Base-by-base conservation (phyloP, 2,113 vertebrate genomes). In the Danionella cerebrum region DNA sequence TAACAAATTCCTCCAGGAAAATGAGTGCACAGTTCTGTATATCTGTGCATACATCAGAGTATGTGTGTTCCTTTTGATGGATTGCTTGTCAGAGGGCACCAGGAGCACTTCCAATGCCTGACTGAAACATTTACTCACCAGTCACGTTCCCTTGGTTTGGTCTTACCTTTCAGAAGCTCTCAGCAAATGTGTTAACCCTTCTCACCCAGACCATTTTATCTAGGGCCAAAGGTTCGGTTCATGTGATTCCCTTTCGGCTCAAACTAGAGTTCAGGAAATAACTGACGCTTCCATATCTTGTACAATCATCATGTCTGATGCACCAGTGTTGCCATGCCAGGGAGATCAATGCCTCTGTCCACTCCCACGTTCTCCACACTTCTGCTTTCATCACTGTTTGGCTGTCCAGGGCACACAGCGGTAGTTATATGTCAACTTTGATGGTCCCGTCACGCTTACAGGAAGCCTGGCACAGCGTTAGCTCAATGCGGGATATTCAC, bases 1-100 rank as follows among this genome's bases (percentile, higher is more conserved):
- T 45, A 41, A 38, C 47, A 55, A 57, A 12, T 62, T 0, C 45
- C 10, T 50, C 14, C 18, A 2, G 35, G 22, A 18, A 0, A 14
- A 16, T 35, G 44, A 9, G 25, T 33, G 41, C 45, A 9, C 57
- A 60, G 39, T 38, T 14, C 21, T 14, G 6, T 29, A 19, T 3
- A 5, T 5, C 16, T 29, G 65, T n/a, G 35, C 14, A 12, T 39
- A n/a, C n/a, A 16, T 42, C 5, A 27, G 52, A 39, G 57, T 80
- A 80, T 83, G 81, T 84, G 81, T 81, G 82, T 84, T 82, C 79
- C 31, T 69, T 7, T 64, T 87, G 88, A 87, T 84, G 83, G 84
- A 89, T 87, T 83, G 79, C 85, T 84, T 84, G 85, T 86, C 84
- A 86, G 76, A 38, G 66, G 52, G 74, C 69, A 66, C 66, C 69